A percentile compares a stretch with the other conserved stretches of the same genome.
phyloP scores from a whole-genome alignment of 2,797 vertebrate species.

The Lithobates sylvaticus region DNA sequence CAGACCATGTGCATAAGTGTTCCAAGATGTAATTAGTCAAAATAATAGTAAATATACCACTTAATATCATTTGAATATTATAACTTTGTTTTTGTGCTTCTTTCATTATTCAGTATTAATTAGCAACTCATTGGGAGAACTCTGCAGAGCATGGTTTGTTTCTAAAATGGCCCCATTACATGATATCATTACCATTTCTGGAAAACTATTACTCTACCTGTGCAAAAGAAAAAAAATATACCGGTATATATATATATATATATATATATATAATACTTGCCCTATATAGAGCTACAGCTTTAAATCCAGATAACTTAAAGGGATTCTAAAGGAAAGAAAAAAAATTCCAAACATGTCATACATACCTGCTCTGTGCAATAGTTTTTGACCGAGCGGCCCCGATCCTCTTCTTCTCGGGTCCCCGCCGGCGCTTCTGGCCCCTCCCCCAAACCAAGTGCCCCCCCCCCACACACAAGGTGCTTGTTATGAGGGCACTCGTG shows the following conservation, averaged over 20 bases:
- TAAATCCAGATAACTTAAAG: too few species aligned
- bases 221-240: not conserved
- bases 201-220: not conserved
- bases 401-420: too few species aligned
- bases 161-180: not conserved
- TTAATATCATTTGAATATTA: not conserved
- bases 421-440: too few species aligned
- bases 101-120: not conserved
- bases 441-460: too few species aligned
- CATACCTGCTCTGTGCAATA: too few species aligned
- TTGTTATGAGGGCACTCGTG: too few species aligned
- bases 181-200: not conserved
- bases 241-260: too few species aligned
- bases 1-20: not conserved
- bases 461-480: too few species aligned
- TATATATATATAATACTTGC: not conserved
- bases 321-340: too few species aligned
- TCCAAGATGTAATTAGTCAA: not conserved
- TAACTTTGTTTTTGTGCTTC: not conserved
- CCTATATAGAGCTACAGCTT: too few species aligned
- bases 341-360: too few species aligned
- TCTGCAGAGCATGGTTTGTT: not conserved
- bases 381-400: too few species aligned
- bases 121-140: not conserved
- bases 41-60: conserved; percentile 8